Evolutionary conservation across 2,797 vertebrate genomes (phyloP).

Genomic region (Sebastes ruberrimus): DNA sequence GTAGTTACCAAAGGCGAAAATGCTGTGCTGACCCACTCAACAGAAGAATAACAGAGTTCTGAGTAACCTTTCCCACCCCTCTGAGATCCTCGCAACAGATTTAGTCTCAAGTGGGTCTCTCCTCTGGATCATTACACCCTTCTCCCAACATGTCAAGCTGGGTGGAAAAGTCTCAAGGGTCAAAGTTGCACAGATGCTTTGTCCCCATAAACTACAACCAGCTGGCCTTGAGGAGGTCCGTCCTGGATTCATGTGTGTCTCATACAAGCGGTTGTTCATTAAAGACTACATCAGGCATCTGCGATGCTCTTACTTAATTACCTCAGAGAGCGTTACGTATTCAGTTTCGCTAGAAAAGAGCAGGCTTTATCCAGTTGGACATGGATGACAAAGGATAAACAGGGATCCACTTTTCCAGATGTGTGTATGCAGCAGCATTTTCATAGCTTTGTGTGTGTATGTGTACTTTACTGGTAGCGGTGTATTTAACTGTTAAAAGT

Average conservation of each 20-base stretch:
- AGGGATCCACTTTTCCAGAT: slow-evolving; percentile 49
- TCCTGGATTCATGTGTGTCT: slow-evolving; percentile 34
- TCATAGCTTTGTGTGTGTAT: slow-evolving; percentile 11
- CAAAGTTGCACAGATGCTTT: slow-evolving; percentile 53
- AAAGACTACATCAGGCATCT: slow-evolving; percentile 38
- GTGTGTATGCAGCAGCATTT: slow-evolving; percentile 23
- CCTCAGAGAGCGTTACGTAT: slow-evolving; percentile 58
- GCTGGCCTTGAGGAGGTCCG: slow-evolving; percentile 52
- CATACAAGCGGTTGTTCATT: slow-evolving; percentile 28
- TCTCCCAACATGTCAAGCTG: slow-evolving; percentile 18
- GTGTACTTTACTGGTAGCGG: slow-evolving; percentile 37
- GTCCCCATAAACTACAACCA: slow-evolving; percentile 60
- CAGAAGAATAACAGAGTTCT: background rate
- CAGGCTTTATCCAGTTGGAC: slow-evolving; percentile 43
- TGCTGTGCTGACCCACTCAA: background rate
- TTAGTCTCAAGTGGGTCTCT: background rate
- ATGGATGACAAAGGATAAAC: slow-evolving; percentile 29
- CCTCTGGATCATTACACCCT: slow-evolving; percentile 12
- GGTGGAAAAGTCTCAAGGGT: slow-evolving; percentile 44
- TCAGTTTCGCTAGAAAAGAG: slow-evolving; percentile 9
- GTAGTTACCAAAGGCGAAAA: background rate
- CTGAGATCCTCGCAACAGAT: background rate
- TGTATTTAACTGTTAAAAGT: slow-evolving; percentile 16
- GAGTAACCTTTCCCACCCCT: slow-evolving; percentile 21
- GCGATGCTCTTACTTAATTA: slow-evolving; percentile 48